Base-by-base conservation (phyloP, 1,140 invertebrate species). In the Cylas formicarius region DNA sequence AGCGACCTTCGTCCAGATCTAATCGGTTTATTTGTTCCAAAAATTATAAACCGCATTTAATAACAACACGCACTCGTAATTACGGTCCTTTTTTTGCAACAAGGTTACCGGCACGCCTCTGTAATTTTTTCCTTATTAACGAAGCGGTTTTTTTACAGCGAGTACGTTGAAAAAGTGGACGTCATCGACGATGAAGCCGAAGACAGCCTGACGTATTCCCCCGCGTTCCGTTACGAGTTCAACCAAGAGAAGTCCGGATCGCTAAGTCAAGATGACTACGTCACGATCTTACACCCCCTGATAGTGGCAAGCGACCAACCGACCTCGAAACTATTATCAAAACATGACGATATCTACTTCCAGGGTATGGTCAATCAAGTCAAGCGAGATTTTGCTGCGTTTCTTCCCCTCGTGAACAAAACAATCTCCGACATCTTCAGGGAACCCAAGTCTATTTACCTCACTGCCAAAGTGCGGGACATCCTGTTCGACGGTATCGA, bases 201-300 rank as follows among this genome's bases (percentile, higher is more conserved):
- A 27, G 84, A 88, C 53, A 81, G 80, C 0, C 71, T 87, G 1
- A 75, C 74, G 0, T 87, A 78, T 56, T 78, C 73, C 36, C 72
- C 74, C 50, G 70, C 71, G 35, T 73, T 76, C 27, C 76, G 69
- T 0, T 87, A 78, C 55, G 31, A 40, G 14, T 86, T 80, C 52
- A 77, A 79, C 53, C 66, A 68, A 5, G 69, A 76, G 19, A 68
- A 72, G 9, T 80, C 80, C 2, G 72, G 69, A 2, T 63, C 65
- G 2, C 63, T 86, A 2, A 85, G 81, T 0, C 82, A 82, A 0
- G 73, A 87, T 27, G 83, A 86, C 61, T 67, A 78, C 6, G 60
- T 88, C 0, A 72, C 74, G 0, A 62, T 80, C 26, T 72, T 78
- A 5, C 73, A 82, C 60, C 57, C 77, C 2, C 56, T 80, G 17